phyloP scores from a whole-genome alignment of 1,140 invertebrate genomes.

The Orius insidiosus region DNA sequence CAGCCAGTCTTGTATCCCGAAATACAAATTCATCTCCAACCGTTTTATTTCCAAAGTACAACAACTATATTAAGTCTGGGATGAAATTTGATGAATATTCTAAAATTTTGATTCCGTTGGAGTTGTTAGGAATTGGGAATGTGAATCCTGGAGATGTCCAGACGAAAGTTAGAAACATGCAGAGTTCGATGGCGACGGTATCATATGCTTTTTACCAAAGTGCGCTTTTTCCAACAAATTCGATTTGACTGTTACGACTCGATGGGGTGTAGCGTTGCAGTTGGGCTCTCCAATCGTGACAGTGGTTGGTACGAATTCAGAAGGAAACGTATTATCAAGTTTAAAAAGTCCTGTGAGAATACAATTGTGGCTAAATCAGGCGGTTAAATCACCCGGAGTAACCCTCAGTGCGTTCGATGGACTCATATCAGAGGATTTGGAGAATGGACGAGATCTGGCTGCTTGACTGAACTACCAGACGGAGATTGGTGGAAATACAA shows the following conservation, averaged over 20 bases:
- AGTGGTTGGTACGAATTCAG: constrained; percentile 45
- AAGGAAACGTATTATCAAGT: constrained; percentile 22
- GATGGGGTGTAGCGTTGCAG: constrained; percentile 75
- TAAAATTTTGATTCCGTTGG: constrained; percentile 62
- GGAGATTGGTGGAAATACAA: constrained; percentile 21
- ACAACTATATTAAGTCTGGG: constrained; percentile 77
- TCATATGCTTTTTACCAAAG: constrained; percentile 81
- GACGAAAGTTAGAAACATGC: no score
- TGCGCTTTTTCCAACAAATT: constrained; percentile 56
- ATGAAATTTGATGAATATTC: constrained; percentile 70
- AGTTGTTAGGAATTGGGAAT: constrained; percentile 55
- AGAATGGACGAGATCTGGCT: constrained; percentile 78
- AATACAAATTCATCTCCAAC: constrained; percentile 29
- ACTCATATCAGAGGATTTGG: constrained; percentile 48
- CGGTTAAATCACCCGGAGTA: constrained; percentile 39
- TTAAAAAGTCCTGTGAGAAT: constrained; percentile 51
- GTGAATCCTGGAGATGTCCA: constrained; percentile 20
- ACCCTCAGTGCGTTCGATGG: constrained; percentile 78
- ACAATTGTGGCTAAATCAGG: constrained; percentile 50
- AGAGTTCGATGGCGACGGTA: constrained; percentile 25
- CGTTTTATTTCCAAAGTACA: constrained; percentile 85
- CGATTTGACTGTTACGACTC: constrained; percentile 57
- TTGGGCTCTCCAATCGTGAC: constrained; percentile 68
- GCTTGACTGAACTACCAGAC: constrained; percentile 53
- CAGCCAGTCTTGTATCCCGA: constrained; percentile 20